Conservation (phyloP, 2,888 invertebrate genomes). For the Scotopteryx bipunctaria region DNA sequence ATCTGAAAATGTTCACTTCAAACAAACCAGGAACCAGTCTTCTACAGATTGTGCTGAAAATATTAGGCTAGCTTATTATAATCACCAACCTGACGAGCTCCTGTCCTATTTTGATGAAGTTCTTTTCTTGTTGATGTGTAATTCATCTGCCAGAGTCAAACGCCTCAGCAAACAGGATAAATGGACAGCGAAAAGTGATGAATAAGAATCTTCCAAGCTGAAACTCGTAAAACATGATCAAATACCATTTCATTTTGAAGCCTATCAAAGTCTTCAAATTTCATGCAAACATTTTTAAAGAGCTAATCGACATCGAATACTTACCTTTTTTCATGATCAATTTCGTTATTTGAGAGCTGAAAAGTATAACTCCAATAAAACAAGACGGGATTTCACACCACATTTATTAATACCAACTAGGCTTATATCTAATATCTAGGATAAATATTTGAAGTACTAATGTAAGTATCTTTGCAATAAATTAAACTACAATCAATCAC, state of each 20-base stretch:
- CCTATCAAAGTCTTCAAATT: too few relatives aligned
- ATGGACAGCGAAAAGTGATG: neutral
- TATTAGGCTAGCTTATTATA: neutral
- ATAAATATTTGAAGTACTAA: neutral
- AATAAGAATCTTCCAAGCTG: constrained; percentile 14
- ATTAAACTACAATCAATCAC: neutral
- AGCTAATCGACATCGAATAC: neutral
- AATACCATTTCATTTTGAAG: neutral
- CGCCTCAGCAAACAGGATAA: neutral
- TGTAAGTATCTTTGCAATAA: neutral
- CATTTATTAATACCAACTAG: constrained; percentile 10
- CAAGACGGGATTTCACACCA: neutral
- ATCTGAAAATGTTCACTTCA: neutral
- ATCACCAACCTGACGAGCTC: neutral
- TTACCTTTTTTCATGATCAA: neutral
- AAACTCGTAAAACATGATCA: constrained; percentile 16
- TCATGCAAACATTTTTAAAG: neutral
- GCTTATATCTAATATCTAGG: neutral
- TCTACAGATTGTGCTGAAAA: neutral
- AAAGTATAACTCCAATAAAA: constrained; percentile 15
- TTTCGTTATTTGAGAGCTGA: neutral
- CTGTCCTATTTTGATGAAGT: neutral
- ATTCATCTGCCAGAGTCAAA: neutral
- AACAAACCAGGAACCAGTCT: neutral
- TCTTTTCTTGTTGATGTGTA: neutral